Base-by-base conservation (phyloP, 2,113 vertebrate species). In the Piprites chloris region DNA sequence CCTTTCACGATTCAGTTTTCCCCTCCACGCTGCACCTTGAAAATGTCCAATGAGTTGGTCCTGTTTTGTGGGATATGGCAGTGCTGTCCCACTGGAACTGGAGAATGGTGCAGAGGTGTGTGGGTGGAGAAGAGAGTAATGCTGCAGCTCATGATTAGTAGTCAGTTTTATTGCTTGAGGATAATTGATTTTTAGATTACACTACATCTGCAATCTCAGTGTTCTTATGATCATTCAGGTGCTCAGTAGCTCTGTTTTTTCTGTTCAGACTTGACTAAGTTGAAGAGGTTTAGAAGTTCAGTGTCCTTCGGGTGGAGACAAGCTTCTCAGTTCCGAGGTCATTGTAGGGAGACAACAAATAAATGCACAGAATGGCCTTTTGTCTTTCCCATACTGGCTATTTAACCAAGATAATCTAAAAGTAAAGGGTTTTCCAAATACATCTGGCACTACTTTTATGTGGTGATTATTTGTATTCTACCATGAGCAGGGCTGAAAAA, bases 71-170 rank as follows among this genome's bases (percentile, higher is more conserved):
- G 4, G 35, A 0, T 2, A 3, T 8, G 62, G 68, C 30, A 55
- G 1, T 0, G 0, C 44, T 14, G 2, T 50, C 21, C 23, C 2
- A 0, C 24, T 71, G 77, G 42, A 81, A 12, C 28, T 42, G 47
- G 39, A 67, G n/a, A 35, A 7, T 63, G 33, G 44, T 72, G 33
- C 56, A 44, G 58, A 52, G 44, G 5, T 71, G 13, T 66, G 26
- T 50, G 21, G 42, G 24, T 13, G 56, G n/a, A 84, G 22, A 39
- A 33, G n/a, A 49, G 33, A 62, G 19, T 46, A 46, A n/a, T 58
- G n/a, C 50, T 93, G 80, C 39, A 71, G 61, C 80, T 87, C 32
- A 30, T 85, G 62, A 56, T 86, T 72, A 52, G 49, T 11, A 65
- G 75, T 49, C 37, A 52, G 49, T 28, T 92, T 90, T 80, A 56